These are phyloP conservation scores for Palloptera scutellata DNA, from an alignment of 2,888 invertebrate genomes.

Conservation along the genomic window DNA sequence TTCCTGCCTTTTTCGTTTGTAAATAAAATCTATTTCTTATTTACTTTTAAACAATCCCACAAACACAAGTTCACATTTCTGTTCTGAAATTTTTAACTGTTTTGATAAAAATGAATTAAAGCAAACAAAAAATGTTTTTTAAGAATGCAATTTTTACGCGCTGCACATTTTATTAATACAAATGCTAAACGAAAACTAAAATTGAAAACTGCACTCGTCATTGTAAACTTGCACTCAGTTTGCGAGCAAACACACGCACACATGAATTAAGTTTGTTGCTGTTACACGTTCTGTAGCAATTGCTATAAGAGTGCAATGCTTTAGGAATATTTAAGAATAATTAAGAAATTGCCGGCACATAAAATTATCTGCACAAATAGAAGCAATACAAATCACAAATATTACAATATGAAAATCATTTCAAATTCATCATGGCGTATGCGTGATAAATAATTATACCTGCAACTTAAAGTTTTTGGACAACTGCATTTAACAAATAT, in stretches of 20 bases:
- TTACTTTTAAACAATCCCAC: not conserved
- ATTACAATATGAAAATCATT: constrained; percentile 8
- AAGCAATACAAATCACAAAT: constrained; percentile 22
- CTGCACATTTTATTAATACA: constrained; percentile 23
- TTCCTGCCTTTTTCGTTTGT: not conserved
- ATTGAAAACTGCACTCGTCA: constrained; percentile 7
- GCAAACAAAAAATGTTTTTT: not conserved
- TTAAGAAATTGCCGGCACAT: constrained; percentile 13
- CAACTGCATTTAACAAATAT: not conserved
- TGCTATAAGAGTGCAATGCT: not conserved
- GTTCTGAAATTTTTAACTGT: no score
- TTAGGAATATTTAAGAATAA: not conserved
- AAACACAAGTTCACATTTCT: no score
- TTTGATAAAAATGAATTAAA: no score
- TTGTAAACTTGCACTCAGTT: constrained; percentile 10
- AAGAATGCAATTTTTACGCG: constrained; percentile 14
- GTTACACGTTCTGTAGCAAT: constrained; percentile 10
- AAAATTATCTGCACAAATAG: constrained; percentile 17
- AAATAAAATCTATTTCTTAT: not conserved
- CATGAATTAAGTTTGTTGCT: not conserved
- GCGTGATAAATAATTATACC: constrained; percentile 3
- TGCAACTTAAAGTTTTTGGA: not conserved
- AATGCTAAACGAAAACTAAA: constrained; percentile 31
- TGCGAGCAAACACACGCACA: not conserved
- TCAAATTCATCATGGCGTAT: constrained; percentile 30